phyloP scores from a whole-genome alignment of 2,888 invertebrate species.

The Adineta ricciae region DNA sequence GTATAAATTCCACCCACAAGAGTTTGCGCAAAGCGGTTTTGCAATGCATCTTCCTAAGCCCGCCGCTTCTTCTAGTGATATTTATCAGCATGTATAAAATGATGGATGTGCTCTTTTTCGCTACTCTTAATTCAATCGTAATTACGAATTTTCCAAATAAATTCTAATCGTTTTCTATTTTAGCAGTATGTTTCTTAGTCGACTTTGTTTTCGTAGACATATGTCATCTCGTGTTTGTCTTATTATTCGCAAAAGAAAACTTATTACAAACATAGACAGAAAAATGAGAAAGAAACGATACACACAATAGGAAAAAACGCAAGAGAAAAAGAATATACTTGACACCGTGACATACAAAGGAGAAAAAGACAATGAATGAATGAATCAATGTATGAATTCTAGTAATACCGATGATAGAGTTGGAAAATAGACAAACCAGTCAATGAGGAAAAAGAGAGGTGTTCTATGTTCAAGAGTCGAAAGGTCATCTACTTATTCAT shows the following conservation, averaged over 20 bases:
- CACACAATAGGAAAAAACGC: neutral
- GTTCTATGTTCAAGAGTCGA: neutral
- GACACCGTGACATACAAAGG: neutral
- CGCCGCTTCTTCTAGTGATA: neutral
- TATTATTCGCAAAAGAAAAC: neutral
- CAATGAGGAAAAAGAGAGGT: neutral
- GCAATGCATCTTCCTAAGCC: neutral
- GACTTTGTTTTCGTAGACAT: neutral
- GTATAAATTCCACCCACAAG: constrained; percentile 11
- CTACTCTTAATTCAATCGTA: too few relatives aligned
- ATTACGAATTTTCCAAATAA: too few relatives aligned
- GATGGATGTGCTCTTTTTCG: too few relatives aligned
- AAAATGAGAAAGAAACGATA: neutral
- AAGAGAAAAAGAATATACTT: neutral
- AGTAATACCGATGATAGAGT: constrained; percentile 3
- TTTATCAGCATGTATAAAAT: neutral
- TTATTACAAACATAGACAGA: neutral
- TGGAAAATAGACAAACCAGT: neutral
- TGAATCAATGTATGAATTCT: neutral
- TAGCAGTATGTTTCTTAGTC: neutral
- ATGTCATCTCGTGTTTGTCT: neutral
- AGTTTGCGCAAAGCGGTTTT: neutral
- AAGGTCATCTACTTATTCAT: neutral
- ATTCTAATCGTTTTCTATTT: too few relatives aligned
- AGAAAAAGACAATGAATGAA: neutral